Evolutionary conservation across 2,797 vertebrate species (phyloP), one percentile per base, ranked within the genome.

Genomic region (Rallus crepitans): DNA sequence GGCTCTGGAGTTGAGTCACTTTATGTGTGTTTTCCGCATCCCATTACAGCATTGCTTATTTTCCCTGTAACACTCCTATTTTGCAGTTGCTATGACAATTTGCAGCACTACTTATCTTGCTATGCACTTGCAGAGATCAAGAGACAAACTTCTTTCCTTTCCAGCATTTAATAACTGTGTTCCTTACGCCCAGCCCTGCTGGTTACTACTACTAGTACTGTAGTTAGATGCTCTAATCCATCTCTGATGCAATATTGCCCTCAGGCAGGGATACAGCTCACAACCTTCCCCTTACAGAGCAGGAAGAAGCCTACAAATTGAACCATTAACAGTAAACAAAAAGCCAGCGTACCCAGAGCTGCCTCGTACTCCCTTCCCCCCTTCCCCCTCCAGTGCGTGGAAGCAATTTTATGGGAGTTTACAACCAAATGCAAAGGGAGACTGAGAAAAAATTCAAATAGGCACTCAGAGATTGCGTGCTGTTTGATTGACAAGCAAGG

Each of bases 51-150:
- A 1, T 87, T 90, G 52, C 82, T 93, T 88, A 31, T 94, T 95
- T 93, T 35, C 60, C 70, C 70, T 19, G 5, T 25, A 95, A 72
- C 55, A 15, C 23, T 66, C 76, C n/a, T 93, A 48, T 91, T 73
- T 82, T 68, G 80, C 59, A 80, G 87, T 94, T 94, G 93, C 94
- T 91, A 80, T 90, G 85, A 93, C 85, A 87, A 90, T 95, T 53
- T 60, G 35, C 63, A 79, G 59, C 86, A 17, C 88, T 72, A 52
- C 16, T 94, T 83, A 35, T 3, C 15, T 37, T 24, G 33, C 64
- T 66, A 0, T 4, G 59, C 7, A 25, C 25, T 25, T 6, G 28
- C 7, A 48, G 48, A 86, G 30, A 82, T 80, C 24, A 47, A 65
- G 53, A 79, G 52, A 60, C 24, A 40, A 21, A 31, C 13, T 50